Evolutionary conservation across 1,140 invertebrate species (phyloP).

Genomic region (Pseudomyrmex cubaensis): DNA sequence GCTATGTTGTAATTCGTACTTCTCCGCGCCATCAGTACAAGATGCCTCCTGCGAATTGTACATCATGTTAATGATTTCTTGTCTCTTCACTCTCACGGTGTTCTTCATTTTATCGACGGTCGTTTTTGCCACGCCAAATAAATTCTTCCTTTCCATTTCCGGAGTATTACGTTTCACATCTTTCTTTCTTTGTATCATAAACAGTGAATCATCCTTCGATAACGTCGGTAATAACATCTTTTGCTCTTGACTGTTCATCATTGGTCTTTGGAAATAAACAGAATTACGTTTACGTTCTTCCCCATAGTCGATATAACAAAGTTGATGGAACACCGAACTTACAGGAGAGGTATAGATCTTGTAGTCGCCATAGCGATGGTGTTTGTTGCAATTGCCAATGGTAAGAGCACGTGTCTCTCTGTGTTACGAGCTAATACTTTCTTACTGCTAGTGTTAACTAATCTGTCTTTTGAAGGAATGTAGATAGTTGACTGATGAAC

Average conservation of each 20-base stretch:
- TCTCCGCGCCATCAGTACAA: conserved; percentile 84
- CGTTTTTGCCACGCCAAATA: conserved; percentile 85
- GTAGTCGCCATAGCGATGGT: conserved; percentile 84
- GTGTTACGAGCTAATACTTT: conserved; percentile 86
- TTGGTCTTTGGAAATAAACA: conserved; percentile 70
- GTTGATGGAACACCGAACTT: conserved; percentile 59
- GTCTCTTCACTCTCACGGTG: conserved; percentile 86
- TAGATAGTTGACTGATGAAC: conserved; percentile 82
- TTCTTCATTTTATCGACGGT: conserved; percentile 87
- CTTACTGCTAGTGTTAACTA: conserved; percentile 83
- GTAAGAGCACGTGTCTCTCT: conserved; percentile 83
- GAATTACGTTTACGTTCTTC: conserved; percentile 23
- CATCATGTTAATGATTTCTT: conserved; percentile 89
- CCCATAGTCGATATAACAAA: conserved; percentile 10
- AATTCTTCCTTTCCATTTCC: conserved; percentile 88
- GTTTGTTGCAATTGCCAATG: conserved; percentile 84
- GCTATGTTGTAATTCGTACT: conserved; percentile 77
- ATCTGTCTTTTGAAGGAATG: conserved; percentile 81
- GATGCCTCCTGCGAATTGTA: conserved; percentile 86
- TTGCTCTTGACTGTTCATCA: conserved; percentile 63
- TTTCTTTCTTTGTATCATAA: conserved; percentile 83
- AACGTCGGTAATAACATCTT: conserved; percentile 83
- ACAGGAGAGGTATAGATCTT: conserved; percentile 81
- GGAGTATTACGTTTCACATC: conserved; percentile 89
- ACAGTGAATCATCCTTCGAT: conserved; percentile 85